Base-by-base conservation (phyloP, 2,888 invertebrate genomes). In the Himalopsyche japonica region DNA sequence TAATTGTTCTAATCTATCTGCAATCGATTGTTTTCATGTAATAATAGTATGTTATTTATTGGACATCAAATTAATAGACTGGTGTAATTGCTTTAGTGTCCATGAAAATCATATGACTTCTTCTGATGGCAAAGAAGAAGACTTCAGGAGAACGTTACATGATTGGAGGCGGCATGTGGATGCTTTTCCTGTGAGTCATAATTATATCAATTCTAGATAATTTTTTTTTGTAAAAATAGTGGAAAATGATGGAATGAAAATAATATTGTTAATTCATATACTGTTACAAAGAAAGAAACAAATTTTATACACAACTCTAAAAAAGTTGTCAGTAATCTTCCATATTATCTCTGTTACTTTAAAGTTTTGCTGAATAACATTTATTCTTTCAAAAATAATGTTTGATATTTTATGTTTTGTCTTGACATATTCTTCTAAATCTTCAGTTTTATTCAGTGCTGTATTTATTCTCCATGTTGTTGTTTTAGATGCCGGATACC, bases 81-180 rank as follows among this genome's bases (percentile, higher is more conserved):
- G 24, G 70, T 27, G 30, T 30, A 70, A 27, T 70, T 70, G 30
- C 20, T 81, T n/a, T 64, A 84, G 84, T 32, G 84, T 76, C 7
- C 37, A 81, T 37, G 84, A 80, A 18, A 84, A 79, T 76, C 70
- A 84, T 34, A 76, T 82, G n/a, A 79, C 84, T 5, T 82, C 82
- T 5, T 78, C 79, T 37, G 82, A 85, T 24, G 82, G 64, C n/a
- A 43, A 43, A 15, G 85, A 80, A 48, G 86, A 86, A 79, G 83
- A 86, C 77, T 86, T 81, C 47, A 82, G 80, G 48, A 83, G 84
- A 80, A 84, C 86, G 7, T 82, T 86, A 32, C 83, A 49, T 20
- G 83, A 84, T 76, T 85, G 84, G 86, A 81, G 83, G 24, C 81
- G 81, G 81, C 84, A 86, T 64, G 83, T 86, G 27, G 86, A 83